Conservation (phyloP, 2,797 vertebrate species). For the Pantherophis alleghaniensis region DNA sequence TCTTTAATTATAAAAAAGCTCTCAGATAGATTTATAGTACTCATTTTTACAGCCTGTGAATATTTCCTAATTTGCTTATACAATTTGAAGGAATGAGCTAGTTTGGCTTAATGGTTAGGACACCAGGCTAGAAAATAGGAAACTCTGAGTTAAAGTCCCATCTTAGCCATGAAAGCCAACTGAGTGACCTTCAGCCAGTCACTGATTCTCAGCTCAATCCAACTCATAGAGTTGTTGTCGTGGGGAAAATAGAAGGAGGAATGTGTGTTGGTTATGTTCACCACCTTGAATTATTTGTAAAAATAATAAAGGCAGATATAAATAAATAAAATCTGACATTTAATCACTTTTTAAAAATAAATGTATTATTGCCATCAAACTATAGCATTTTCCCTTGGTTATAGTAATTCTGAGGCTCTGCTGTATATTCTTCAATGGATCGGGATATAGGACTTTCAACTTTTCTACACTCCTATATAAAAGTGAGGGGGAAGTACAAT, state of each 20-base stretch:
- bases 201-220: neutral
- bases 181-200: neutral
- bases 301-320: neutral
- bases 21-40: neutral
- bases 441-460: neutral
- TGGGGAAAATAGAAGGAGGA: neutral
- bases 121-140: neutral
- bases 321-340: neutral
- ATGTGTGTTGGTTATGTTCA: neutral
- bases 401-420: neutral
- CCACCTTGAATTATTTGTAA: neutral
- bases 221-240: neutral
- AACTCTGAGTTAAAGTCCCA: neutral
- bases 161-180: neutral
- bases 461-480: neutral
- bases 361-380: neutral
- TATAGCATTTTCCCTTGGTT: neutral
- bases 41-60: slow-evolving; percentile 9
- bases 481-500: neutral
- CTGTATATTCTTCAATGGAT: neutral
- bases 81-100: slow-evolving; percentile 16
- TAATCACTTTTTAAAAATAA: neutral
- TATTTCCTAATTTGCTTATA: neutral
- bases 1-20: neutral
- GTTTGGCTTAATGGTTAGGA: neutral